These are phyloP conservation scores for Laothoe populi DNA, from an alignment of 2,888 invertebrate species.

Conservation along the genomic window DNA sequence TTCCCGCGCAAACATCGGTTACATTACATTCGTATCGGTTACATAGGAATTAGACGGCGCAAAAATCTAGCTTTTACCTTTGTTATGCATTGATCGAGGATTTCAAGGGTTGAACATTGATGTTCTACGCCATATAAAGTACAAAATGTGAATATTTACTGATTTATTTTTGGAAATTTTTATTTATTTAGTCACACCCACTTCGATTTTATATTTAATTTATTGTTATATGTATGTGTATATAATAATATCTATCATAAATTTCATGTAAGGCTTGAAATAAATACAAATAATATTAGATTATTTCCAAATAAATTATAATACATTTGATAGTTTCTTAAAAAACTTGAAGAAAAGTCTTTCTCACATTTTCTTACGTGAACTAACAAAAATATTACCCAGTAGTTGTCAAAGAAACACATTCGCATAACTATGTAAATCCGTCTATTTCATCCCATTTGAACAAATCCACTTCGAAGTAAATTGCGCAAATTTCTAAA, in stretches of 20 bases:
- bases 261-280: too few species aligned
- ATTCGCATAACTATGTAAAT: constrained; percentile 14
- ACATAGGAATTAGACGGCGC: constrained; percentile 46
- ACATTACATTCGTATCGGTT: constrained; percentile 52
- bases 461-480: constrained; percentile 23
- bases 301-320: too few species aligned
- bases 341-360: too few species aligned
- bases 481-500: constrained; percentile 23
- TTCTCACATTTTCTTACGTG: constrained; percentile 33
- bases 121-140: background rate
- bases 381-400: constrained; percentile 26
- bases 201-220: too few species aligned
- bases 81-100: background rate
- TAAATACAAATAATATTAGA: too few species aligned
- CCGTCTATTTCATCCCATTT: constrained; percentile 23
- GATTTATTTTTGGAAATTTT: too few species aligned
- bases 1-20: constrained; percentile 42
- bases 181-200: too few species aligned
- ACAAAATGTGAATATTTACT: too few species aligned
- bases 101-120: background rate
- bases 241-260: too few species aligned
- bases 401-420: constrained; percentile 16
- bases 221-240: too few species aligned
- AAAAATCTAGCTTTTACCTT: constrained; percentile 25
- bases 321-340: too few species aligned